Evolutionary conservation across 1,140 invertebrate species (phyloP).

Genomic region (Drosophila miranda): DNA sequence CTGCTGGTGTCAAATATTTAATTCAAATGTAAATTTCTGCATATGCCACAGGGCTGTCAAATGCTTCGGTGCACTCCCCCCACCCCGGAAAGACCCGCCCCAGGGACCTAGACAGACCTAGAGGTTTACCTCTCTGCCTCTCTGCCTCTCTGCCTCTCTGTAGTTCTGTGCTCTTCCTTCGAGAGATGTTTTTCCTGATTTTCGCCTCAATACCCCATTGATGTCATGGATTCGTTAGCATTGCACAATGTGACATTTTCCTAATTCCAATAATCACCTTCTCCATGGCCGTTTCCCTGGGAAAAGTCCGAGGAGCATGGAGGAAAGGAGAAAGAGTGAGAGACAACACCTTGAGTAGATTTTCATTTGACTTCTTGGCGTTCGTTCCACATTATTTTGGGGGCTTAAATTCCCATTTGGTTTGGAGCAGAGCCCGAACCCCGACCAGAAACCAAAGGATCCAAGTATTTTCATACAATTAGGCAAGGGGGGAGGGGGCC

Average conservation of each 20-base stretch:
- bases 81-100: too few relatives aligned
- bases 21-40: conserved; percentile 63
- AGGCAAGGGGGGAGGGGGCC: conserved; percentile 33
- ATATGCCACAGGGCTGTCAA: conserved; percentile 54
- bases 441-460: conserved; percentile 37
- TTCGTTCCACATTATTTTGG: not conserved
- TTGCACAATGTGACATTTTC: conserved; percentile 15
- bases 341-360: conserved; percentile 29
- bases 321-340: not conserved
- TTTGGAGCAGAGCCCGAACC: not conserved
- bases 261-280: conserved; percentile 21
- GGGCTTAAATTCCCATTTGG: conserved; percentile 65
- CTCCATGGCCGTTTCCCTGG: not conserved
- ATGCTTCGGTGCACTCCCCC: conserved; percentile 50
- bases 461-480: conserved; percentile 77
- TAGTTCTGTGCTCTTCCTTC: conserved; percentile 15
- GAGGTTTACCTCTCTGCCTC: too few relatives aligned
- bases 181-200: conserved; percentile 5
- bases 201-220: conserved; percentile 22
- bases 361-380: conserved; percentile 28
- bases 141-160: not conserved
- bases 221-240: conserved; percentile 21
- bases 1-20: conserved; percentile 46
- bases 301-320: not conserved
- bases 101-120: too few relatives aligned